Percentiles rank a stretch among this genome's conserved stretches.
Conservation (phyloP, 2,113 vertebrate species). For the Donacobius atricapilla region DNA sequence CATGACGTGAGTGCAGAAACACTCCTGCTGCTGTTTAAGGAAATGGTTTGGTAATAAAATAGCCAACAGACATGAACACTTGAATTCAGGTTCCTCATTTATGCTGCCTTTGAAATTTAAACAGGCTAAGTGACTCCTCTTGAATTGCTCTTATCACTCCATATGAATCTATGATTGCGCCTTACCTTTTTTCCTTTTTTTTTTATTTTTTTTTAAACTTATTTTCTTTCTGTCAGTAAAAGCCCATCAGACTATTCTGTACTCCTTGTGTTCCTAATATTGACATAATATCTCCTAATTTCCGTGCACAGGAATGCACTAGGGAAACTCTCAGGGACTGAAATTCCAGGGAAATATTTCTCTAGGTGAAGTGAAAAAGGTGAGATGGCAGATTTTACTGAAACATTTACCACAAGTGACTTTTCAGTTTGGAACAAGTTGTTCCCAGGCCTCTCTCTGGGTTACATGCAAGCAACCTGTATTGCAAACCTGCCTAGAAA, state of each 20-base stretch:
- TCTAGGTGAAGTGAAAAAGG: background rate
- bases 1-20: background rate
- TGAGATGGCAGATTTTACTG: background rate
- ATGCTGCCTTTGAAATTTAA: slow-evolving; percentile 7
- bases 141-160: background rate
- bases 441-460: background rate
- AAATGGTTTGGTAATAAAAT: background rate
- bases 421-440: background rate
- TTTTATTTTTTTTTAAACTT: background rate
- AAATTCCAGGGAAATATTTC: background rate
- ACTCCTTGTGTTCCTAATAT: background rate
- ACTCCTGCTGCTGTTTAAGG: background rate
- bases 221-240: background rate
- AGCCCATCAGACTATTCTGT: background rate
- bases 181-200: background rate
- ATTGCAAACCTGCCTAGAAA: background rate
- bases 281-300: background rate
- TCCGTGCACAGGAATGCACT: background rate
- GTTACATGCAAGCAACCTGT: background rate
- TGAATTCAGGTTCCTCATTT: background rate
- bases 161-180: background rate
- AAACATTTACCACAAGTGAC: fast-evolving
- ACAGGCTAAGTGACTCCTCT: background rate
- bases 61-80: background rate
- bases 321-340: background rate